Conservation (phyloP, 2,113 vertebrate genomes). For the Carassius carassius region DNA sequence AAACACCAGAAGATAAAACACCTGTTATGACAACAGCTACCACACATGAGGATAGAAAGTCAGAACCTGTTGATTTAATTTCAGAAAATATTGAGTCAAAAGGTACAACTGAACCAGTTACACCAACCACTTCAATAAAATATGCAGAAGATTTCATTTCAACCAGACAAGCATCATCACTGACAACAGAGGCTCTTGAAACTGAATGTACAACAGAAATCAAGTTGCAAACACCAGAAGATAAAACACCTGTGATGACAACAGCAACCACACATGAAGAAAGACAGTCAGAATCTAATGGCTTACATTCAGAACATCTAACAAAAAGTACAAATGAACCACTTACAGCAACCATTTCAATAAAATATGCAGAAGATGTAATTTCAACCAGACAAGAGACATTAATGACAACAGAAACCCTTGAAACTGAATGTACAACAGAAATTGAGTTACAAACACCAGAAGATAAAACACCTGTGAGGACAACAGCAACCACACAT, state of each 20-base stretch:
- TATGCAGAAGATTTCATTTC: neutral
- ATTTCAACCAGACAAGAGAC: no score
- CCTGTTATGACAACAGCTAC: no score
- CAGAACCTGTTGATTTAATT: neutral
- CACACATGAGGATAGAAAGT: neutral
- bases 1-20: no score
- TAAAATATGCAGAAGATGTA: no score
- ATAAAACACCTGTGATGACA: neutral
- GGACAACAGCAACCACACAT: no score
- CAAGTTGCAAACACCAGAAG: neutral
- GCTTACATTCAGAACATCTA: neutral
- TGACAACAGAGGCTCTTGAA: neutral
- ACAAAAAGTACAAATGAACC: neutral
- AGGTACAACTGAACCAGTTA: no score
- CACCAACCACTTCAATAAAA: neutral
- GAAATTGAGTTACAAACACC: neutral
- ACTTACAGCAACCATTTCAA: neutral
- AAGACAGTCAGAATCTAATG: neutral
- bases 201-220: constrained; percentile 4
- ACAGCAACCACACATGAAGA: neutral
- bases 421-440: neutral
- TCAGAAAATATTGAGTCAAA: neutral
- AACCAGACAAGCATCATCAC: no score
- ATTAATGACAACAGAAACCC: neutral
- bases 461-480: neutral